These are phyloP conservation scores for Prolemur simus DNA, from an alignment of 2,113 vertebrate species.

Conservation along the genomic window DNA sequence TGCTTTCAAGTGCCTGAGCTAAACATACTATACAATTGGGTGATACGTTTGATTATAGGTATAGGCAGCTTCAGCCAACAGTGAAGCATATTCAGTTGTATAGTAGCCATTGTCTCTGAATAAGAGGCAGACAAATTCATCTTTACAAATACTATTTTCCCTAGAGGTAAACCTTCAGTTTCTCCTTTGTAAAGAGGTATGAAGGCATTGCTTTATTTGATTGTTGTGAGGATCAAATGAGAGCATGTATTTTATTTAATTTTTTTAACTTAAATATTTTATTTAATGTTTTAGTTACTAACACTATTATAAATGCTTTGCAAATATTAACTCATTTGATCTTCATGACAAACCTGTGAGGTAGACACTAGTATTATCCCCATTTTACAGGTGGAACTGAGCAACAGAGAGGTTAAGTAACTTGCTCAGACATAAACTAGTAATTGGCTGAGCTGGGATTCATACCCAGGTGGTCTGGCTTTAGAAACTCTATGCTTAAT, in stretches of 20 bases:
- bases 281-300: constrained; percentile 30
- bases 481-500: constrained; percentile 44
- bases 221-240: constrained; percentile 33
- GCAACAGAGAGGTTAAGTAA: neutral
- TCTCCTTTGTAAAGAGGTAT: constrained; percentile 5
- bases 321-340: constrained; percentile 49
- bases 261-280: constrained; percentile 9
- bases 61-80: neutral
- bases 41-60: neutral
- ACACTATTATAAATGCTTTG: neutral
- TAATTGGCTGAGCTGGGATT: neutral
- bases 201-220: constrained; percentile 34
- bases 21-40: neutral
- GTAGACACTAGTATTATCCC: neutral
- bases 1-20: neutral
- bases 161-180: constrained; percentile 17
- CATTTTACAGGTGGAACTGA: constrained; percentile 44
- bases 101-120: neutral
- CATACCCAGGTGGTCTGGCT: neutral
- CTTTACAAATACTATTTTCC: constrained; percentile 7
- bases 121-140: constrained; percentile 24
- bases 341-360: constrained; percentile 24
- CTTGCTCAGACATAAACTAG: neutral
- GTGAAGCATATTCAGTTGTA: neutral
- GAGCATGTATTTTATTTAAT: constrained; percentile 12